Evolutionary conservation across 2,113 vertebrate genomes (phyloP).

Genomic region (Isichthys henryi): DNA sequence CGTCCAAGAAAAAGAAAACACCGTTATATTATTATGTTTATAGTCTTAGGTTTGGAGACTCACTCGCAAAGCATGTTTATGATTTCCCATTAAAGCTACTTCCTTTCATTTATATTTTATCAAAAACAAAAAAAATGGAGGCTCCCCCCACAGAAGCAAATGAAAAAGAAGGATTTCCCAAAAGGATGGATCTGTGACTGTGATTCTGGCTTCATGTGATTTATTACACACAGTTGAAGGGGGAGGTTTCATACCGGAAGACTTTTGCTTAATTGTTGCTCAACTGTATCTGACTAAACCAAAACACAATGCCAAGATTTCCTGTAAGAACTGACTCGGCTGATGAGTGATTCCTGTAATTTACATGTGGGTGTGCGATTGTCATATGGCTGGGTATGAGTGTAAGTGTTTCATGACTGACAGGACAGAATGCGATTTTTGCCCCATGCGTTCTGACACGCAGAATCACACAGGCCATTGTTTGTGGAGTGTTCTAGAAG

Average conservation of each 20-base stretch:
- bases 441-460: slow-evolving; percentile 65
- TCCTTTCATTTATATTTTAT: slow-evolving; percentile 16
- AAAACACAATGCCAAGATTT: slow-evolving; percentile 53
- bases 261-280: slow-evolving; percentile 58
- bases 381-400: slow-evolving; percentile 68
- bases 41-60: background rate
- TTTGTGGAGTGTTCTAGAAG: slow-evolving; percentile 64
- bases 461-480: slow-evolving; percentile 66
- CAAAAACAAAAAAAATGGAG: background rate
- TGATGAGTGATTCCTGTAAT: slow-evolving; percentile 67
- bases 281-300: slow-evolving; percentile 59
- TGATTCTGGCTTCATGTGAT: slow-evolving; percentile 59
- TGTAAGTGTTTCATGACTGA: slow-evolving; percentile 66
- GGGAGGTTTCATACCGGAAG: slow-evolving; percentile 59
- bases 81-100: slow-evolving; percentile 7
- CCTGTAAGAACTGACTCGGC: slow-evolving; percentile 45
- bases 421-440: slow-evolving; percentile 65
- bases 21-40: background rate
- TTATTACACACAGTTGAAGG: slow-evolving; percentile 59
- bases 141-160: slow-evolving; percentile 36
- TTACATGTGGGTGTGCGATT: slow-evolving; percentile 74
- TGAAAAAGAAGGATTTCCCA: slow-evolving; percentile 51
- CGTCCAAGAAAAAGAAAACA: background rate
- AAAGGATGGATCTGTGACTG: slow-evolving; percentile 56
- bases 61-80: background rate